These are phyloP conservation scores for Cremastinae sp. DNA, from an alignment of 2,888 invertebrate species.

Conservation along the genomic window DNA sequence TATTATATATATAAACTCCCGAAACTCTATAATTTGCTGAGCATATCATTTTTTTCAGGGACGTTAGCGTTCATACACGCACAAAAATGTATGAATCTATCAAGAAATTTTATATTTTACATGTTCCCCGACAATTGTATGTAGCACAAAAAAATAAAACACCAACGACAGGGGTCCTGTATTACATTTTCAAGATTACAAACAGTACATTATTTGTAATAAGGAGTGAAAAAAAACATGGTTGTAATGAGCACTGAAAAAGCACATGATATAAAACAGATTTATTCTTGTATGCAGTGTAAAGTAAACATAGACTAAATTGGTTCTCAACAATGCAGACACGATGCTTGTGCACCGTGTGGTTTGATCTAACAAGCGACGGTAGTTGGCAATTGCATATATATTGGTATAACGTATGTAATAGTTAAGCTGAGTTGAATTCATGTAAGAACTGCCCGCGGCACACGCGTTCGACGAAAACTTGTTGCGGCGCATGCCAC, in stretches of 20 bases:
- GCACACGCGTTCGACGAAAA: conserved; percentile 62
- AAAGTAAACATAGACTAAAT: conserved; percentile 45
- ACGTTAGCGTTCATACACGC: too few species aligned
- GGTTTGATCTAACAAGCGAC: conserved; percentile 42
- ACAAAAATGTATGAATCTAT: too few species aligned
- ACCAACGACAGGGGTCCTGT: too few species aligned
- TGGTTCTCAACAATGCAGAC: conserved; percentile 35
- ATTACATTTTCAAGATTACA: too few species aligned
- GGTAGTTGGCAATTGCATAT: conserved; percentile 40
- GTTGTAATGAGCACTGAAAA: neutral
- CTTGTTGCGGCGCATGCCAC: conserved; percentile 67
- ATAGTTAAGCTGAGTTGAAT: conserved; percentile 30
- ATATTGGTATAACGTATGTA: conserved; percentile 38
- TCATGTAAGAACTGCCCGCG: conserved; percentile 35
- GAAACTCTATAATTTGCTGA: too few species aligned
- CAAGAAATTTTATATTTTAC: too few species aligned
- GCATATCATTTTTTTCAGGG: too few species aligned
- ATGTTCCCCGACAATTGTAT: too few species aligned
- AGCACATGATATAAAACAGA: conserved; percentile 8
- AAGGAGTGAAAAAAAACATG: neutral
- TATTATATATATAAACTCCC: too few species aligned
- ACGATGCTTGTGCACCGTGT: conserved; percentile 14
- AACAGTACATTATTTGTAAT: too few species aligned
- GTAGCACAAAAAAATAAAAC: too few species aligned
- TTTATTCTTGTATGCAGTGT: conserved; percentile 31